A percentile compares a stretch with the other conserved stretches of the same genome.
These are phyloP conservation scores for Hydrolagus affinis DNA, from an alignment of 2,113 vertebrate genomes.

Conservation along the genomic window DNA sequence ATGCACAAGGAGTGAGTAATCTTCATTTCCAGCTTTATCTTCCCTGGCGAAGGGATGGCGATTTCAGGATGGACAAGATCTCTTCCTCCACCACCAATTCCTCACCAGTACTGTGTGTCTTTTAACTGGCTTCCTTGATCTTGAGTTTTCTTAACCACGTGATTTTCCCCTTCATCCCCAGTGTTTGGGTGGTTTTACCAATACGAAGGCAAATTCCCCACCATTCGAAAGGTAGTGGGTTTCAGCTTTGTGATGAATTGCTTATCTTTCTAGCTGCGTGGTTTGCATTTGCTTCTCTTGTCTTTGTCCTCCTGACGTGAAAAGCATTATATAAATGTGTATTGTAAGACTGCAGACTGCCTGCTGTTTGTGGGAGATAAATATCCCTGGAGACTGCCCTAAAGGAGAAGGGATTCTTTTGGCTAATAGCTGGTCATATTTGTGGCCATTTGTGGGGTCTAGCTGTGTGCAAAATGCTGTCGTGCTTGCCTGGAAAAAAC, in stretches of 20 bases:
- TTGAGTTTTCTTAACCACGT: background rate
- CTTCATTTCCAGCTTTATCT: background rate
- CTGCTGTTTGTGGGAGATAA: too few species aligned
- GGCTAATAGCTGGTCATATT: constrained; percentile 36
- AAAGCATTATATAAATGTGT: too few species aligned
- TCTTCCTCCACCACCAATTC: background rate
- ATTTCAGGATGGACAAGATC: background rate
- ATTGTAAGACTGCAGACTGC: too few species aligned
- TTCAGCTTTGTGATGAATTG: constrained; percentile 33
- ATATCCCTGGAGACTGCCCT: constrained; percentile 35
- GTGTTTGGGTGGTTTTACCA: constrained; percentile 97
- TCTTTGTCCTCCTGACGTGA: too few species aligned
- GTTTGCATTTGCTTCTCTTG: constrained; percentile 32
- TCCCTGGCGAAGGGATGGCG: background rate
- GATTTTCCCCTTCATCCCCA: constrained; percentile 40
- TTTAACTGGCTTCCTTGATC: background rate
- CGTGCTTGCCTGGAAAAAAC: too few species aligned
- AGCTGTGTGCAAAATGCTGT: constrained; percentile 34
- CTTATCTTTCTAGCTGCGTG: constrained; percentile 46
- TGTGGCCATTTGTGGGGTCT: constrained; percentile 34
- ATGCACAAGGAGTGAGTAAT: too few species aligned
- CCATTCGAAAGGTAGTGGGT: constrained; percentile 77
- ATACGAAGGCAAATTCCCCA: constrained; percentile 93
- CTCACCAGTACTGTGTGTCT: too few species aligned
- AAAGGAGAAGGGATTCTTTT: constrained; percentile 39